Percentiles rank a stretch among this genome's conserved stretches.
phyloP scores from a whole-genome alignment of 37 sponge, comb jelly and placozoan genomes.

The Beroe forskalii region DNA sequence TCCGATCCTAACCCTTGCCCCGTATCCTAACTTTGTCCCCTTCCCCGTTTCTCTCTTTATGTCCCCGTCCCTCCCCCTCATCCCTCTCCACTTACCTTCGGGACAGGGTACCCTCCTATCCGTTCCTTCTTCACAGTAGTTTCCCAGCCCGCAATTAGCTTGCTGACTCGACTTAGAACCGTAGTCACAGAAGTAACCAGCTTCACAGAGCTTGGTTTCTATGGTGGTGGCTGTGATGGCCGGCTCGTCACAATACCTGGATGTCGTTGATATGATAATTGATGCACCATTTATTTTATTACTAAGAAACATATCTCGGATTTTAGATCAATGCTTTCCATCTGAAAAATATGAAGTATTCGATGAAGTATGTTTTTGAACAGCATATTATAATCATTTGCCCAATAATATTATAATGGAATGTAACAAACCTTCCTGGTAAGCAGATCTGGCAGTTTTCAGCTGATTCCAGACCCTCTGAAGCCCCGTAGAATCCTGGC shows the following conservation, averaged over 20 bases:
- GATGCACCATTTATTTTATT: too few relatives aligned
- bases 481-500: conserved; percentile 2
- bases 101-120: background rate
- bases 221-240: background rate
- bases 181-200: conserved; percentile 33
- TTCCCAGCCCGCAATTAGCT: background rate
- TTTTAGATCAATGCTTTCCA: too few relatives aligned
- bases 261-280: too few relatives aligned
- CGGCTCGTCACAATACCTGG: conserved; percentile 39
- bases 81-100: background rate
- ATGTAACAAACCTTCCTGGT: conserved; percentile 46
- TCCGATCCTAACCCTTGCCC: too few relatives aligned
- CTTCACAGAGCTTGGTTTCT: conserved; percentile 10
- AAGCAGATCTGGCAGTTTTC: background rate
- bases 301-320: too few relatives aligned
- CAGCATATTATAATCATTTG: too few relatives aligned
- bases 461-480: conserved; percentile 30
- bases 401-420: too few relatives aligned
- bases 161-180: background rate
- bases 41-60: background rate
- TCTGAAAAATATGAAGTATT: too few relatives aligned
- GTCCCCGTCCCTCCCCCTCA: background rate
- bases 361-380: too few relatives aligned
- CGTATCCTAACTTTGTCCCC: background rate
- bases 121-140: background rate